Evolutionary conservation across 2,888 invertebrate genomes (phyloP).

Genomic region (Morpho deidamia): DNA sequence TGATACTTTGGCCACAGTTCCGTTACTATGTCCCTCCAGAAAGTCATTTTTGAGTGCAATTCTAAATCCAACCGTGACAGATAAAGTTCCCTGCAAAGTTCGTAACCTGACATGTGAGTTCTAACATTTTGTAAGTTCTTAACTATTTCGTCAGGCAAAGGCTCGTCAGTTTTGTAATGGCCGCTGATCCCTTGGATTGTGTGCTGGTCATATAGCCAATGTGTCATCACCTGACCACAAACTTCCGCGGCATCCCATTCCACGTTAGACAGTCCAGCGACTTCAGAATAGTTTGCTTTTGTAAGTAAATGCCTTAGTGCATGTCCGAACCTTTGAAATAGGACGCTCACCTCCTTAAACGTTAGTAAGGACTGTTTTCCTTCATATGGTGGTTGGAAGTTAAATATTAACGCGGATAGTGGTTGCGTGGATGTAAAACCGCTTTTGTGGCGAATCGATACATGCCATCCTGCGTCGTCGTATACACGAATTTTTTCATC

Average conservation of each 20-base stretch:
- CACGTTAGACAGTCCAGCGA: conserved; percentile 90
- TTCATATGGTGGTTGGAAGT: conserved; percentile 83
- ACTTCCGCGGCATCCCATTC: conserved; percentile 97
- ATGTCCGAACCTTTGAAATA: conserved; percentile 93
- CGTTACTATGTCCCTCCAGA: conserved; percentile 90
- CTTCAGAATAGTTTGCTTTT: conserved; percentile 88
- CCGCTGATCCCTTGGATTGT: conserved; percentile 81
- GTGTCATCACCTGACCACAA: conserved; percentile 88
- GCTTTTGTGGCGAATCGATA: conserved; percentile 87
- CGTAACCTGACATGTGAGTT: conserved; percentile 87
- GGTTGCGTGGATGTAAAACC: conserved; percentile 81
- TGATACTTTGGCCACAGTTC: conserved; percentile 90
- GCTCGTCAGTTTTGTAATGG: conserved; percentile 86
- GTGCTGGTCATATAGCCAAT: conserved; percentile 85
- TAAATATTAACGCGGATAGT: conserved; percentile 89
- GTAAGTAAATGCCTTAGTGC: conserved; percentile 92
- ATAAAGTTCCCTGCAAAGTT: conserved; percentile 90
- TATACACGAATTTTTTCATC: conserved; percentile 80
- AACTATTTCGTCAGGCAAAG: conserved; percentile 82
- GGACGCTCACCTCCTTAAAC: conserved; percentile 84
- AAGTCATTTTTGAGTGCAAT: conserved; percentile 84
- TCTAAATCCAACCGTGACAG: conserved; percentile 90
- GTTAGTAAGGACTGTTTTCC: conserved; percentile 84
- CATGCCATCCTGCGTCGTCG: conserved; percentile 85
- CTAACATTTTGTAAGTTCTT: conserved; percentile 80